Base-by-base conservation (phyloP, 2,113 vertebrate genomes). In the Scalopus aquaticus region DNA sequence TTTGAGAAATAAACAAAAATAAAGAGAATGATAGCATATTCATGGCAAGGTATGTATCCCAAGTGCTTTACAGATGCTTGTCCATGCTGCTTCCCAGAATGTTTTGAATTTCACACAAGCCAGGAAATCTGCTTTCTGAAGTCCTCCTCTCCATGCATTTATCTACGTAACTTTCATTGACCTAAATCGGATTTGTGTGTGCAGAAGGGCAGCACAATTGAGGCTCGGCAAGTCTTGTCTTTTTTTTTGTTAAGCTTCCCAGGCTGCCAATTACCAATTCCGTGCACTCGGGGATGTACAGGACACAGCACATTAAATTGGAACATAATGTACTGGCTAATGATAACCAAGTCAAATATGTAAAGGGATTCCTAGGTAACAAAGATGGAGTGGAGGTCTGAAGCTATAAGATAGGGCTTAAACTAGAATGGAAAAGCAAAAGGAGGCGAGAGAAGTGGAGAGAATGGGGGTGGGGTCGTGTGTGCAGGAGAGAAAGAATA, bases 211-310 rank as follows among this genome's bases (percentile, higher is more conserved):
- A 83, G 84, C 60, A 91, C 93, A 88, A 90, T 44, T 58, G 88
- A 94, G 77, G 95, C 92, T 86, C 85, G 86, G 89, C 72, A 83
- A 94, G 94, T 95, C 91, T 90, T 90, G 69, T 92, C 37, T 6
- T 90, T 90, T 96, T n/a, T 93, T 97, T 92, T 95, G 88, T 97
- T 95, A 90, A 97, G 93, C 92, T 94, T 96, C 92, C 84, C 92
- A 96, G 92, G 95, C 93, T 97, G 87, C 93, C 96, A 96, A 91
- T 97, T 93, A 97, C 70, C 88, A 94, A 67, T 96, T 93, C 92
- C 93, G 76, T 90, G 49, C 62, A 90, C 88, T 79, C 42, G 0
- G 70, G 90, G 84, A 88, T 79, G 67, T 76, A 64, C 77, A 93
- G 95, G 90, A 88, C 69, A 79, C 56, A 89, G 74, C 62, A 82